Percentiles rank a stretch among this genome's conserved stretches.
Evolutionary conservation across 2,113 vertebrate species (phyloP).

Genomic region (Strix uralensis): DNA sequence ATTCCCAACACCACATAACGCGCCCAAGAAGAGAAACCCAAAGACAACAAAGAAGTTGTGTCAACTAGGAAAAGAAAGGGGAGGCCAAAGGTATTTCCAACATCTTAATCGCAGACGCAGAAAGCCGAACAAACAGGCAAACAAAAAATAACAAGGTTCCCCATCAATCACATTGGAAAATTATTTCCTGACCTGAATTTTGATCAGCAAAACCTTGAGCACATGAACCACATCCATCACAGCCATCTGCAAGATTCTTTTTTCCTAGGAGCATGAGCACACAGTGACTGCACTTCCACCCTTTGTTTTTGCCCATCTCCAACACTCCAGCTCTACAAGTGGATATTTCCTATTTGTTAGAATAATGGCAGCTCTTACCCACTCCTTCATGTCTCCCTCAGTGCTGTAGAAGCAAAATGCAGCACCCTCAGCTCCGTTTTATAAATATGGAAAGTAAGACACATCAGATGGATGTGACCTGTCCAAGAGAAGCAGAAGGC

Average conservation of each 20-base stretch:
- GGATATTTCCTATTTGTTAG: not conserved
- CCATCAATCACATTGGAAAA: not conserved
- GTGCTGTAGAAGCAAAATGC: not conserved
- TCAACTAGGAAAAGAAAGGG: not conserved
- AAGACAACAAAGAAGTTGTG: not conserved
- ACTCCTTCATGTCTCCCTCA: not conserved
- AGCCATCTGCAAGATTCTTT: not conserved
- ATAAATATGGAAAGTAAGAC: not conserved
- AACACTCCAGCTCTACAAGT: not conserved
- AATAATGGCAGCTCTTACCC: not conserved
- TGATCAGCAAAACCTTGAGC: not conserved
- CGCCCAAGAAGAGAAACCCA: not conserved
- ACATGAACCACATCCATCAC: not conserved
- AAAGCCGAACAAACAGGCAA: not conserved
- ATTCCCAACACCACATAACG: not conserved
- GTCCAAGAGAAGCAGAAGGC: not conserved
- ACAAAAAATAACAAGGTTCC: not conserved
- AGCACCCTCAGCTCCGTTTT: not conserved
- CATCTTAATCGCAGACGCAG: not conserved
- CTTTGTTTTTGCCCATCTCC: not conserved
- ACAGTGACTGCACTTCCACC: rapidly evolving
- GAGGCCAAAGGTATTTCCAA: not conserved
- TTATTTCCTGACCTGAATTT: not conserved
- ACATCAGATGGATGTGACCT: not conserved
- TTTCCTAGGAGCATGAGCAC: not conserved